Evolutionary conservation across 1,140 invertebrate species (phyloP).

Genomic region (Drosophila takahashii): DNA sequence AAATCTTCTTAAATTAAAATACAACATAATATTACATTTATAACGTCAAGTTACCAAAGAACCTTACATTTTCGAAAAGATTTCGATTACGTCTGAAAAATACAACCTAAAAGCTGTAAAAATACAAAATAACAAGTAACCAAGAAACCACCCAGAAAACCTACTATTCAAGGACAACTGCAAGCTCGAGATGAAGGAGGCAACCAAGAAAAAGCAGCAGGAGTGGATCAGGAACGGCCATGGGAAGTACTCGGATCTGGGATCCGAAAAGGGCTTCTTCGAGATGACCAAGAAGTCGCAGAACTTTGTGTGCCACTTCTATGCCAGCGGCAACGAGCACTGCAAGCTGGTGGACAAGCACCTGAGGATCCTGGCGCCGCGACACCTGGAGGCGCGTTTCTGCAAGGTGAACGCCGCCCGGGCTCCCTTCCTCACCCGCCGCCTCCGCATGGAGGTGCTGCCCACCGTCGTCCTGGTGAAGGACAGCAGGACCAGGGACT

Average conservation of each 20-base stretch:
- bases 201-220: conserved; percentile 89
- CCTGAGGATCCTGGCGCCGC: conserved; percentile 92
- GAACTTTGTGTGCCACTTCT: conserved; percentile 97
- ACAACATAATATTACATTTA: too few species aligned
- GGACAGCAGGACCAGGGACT: conserved; percentile 94
- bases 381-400: conserved; percentile 96
- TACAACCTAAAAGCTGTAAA: neutral
- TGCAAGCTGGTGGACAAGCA: conserved; percentile 98
- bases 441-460: conserved; percentile 95
- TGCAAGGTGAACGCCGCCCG: conserved; percentile 96
- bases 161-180: neutral
- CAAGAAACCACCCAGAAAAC: too few species aligned
- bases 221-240: conserved; percentile 94
- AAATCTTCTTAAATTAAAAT: too few species aligned
- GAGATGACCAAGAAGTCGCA: conserved; percentile 95
- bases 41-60: too few species aligned
- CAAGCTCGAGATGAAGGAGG: conserved; percentile 89
- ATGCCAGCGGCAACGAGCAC: conserved; percentile 90
- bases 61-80: too few species aligned
- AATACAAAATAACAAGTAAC: neutral
- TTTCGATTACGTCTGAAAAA: too few species aligned
- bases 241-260: conserved; percentile 95
- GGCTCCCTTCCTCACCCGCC: conserved; percentile 94
- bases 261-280: conserved; percentile 97
- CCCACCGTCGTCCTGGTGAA: conserved; percentile 95